Percentiles rank a stretch among this genome's conserved stretches.
Conservation (phyloP, 2,113 vertebrate genomes). For the Larimichthys polyactis region DNA sequence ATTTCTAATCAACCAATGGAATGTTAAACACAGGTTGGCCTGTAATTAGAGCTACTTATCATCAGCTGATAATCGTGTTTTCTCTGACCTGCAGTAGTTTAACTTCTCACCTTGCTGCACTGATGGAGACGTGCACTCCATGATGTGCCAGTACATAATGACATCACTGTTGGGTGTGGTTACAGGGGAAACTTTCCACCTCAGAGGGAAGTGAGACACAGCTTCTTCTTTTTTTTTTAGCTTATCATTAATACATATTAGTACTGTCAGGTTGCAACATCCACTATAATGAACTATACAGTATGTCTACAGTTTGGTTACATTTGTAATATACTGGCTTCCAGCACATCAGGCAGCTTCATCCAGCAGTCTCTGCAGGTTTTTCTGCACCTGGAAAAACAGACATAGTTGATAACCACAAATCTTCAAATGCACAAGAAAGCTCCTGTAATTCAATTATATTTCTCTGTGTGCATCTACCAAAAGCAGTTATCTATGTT, state of each 20-base stretch:
- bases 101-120: background rate
- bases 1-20: background rate
- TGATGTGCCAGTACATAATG: background rate
- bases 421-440: background rate
- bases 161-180: background rate
- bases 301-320: slow-evolving; percentile 39
- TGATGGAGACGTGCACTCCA: background rate
- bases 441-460: background rate
- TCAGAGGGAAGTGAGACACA: background rate
- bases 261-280: background rate
- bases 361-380: slow-evolving; percentile 91
- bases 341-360: slow-evolving; percentile 70
- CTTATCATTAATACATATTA: background rate
- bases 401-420: background rate
- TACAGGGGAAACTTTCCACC: background rate
- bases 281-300: background rate
- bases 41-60: background rate
- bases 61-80: background rate
- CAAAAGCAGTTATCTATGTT: too few species aligned
- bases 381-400: slow-evolving; percentile 90
- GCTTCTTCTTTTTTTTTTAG: background rate
- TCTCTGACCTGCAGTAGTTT: background rate
- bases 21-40: background rate
- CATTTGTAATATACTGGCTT: background rate
- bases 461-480: background rate